Evolutionary conservation across 1,140 invertebrate genomes (phyloP), one percentile per base, ranked within the genome.

Genomic region (Drosophila athabasca): DNA sequence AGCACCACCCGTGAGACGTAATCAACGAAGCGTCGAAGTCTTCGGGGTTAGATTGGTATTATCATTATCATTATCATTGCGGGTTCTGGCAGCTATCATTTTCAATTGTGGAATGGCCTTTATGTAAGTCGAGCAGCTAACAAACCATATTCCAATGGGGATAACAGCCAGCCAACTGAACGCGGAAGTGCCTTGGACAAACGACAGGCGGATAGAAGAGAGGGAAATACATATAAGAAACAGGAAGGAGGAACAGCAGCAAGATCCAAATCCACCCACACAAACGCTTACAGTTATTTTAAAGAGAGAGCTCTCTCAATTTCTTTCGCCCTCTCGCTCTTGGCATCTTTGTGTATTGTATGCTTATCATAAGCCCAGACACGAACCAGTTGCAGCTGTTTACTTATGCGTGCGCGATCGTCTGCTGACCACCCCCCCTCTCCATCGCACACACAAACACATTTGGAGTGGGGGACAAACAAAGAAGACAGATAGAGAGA

Each of bases 21-120:
- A 64, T 62, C 58, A 62, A 35, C 24, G 35, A 26, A 22, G 24
- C 35, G 17, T 45, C 35, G 24, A 11, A 9, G 15, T 57, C 24
- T 58, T 58, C 51, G 71, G 71, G 71, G 71, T 74, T 59, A 64
- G 39, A 53, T 52, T 46, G 35, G 26, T 48, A 19, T 44, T 73
- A 73, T 73, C 71, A 74, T 50, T 73, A 64, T 48, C 71, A 74
- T 50, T 72, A 57, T 49, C 49, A 72, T 53, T 53, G 57, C 24
- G 67, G 50, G 29, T 39, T 68, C 62, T 54, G 44, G 43, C 17
- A 19, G 17, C 57, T 69, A 69, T 69, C 66, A 69, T 68, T 50
- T 69, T 7, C 17, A 57, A 24, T 43, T 13, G 22, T 48, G 31
- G 13, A n/a, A 3, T 22, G 19, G 41, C 45, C 22, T 62, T 60